Conservation (phyloP, 2,797 vertebrate genomes). For the Halcyon leucocephala region DNA sequence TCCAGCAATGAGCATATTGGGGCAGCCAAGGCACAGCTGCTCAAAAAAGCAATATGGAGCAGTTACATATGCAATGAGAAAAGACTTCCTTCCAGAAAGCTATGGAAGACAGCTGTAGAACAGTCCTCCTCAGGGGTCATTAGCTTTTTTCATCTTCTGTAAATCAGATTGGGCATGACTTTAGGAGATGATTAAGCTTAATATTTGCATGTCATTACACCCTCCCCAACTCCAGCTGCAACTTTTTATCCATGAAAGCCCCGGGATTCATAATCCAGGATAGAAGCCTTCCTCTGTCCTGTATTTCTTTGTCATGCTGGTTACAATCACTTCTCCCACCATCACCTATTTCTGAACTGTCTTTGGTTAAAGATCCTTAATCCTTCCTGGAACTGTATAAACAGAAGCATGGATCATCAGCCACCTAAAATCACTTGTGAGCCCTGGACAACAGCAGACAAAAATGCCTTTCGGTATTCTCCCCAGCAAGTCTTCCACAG, state of each 20-base stretch:
- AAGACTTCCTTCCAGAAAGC: slow-evolving; percentile 32
- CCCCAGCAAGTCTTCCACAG: neutral
- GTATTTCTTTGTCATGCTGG: neutral
- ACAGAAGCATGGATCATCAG: neutral
- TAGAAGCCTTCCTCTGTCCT: neutral
- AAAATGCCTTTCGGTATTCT: slow-evolving; percentile 1
- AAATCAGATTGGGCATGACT: slow-evolving; percentile 32
- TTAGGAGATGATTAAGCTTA: slow-evolving; percentile 19
- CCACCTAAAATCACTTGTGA: neutral
- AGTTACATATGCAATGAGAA: neutral
- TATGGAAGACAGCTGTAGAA: slow-evolving; percentile 25
- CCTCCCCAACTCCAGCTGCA: slow-evolving; percentile 15
- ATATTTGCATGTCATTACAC: slow-evolving; percentile 10
- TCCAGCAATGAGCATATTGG: neutral
- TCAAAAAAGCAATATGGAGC: neutral
- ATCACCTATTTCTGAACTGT: neutral
- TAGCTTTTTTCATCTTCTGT: slow-evolving; percentile 48
- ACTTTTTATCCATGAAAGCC: slow-evolving; percentile 15
- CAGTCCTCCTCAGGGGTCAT: slow-evolving; percentile 27
- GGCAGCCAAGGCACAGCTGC: slow-evolving; percentile 12
- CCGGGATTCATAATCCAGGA: neutral
- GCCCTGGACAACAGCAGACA: neutral
- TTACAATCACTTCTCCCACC: neutral
- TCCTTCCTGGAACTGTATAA: neutral
- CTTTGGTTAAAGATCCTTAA: neutral